Evolutionary conservation across 2,888 invertebrate genomes (phyloP), one percentile per base, ranked within the genome.

Genomic region (Orthonychiurus folsomi): DNA sequence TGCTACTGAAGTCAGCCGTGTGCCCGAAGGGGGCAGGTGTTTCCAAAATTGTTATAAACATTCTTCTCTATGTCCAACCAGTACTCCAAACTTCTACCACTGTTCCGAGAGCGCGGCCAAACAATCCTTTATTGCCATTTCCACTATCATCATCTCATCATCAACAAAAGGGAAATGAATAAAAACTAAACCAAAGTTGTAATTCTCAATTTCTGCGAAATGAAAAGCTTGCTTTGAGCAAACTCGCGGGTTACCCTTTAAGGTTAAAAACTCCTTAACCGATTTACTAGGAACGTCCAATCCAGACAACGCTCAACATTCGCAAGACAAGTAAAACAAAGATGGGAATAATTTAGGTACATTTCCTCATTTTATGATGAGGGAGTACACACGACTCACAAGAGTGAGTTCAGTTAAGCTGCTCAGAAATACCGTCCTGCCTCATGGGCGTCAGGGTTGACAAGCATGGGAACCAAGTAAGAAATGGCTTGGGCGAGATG

Each of bases 1-100:
- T n/a, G n/a, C n/a, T n/a, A n/a, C n/a, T n/a, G n/a, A n/a, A n/a
- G n/a, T n/a, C n/a, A n/a, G n/a, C n/a, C n/a, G n/a, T 52, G 5
- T 52, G 52, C 52, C 52, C 23, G n/a, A n/a, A 5, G 52, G 52
- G 52, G 52, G 52, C 52, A 52, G 52, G 52, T 52, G 52, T 52
- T 52, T n/a, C 20, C 23, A 52, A 52, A 52, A n/a, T 52, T n/a
- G 52, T 52, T 52, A 21, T 52, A 52, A 52, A 52, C 23, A 52
- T 52, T 20, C 20, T 52, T 52, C n/a, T 5, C 23, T 20, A 25
- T 58, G 53, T 59, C 53, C 15, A 50, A 56, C 53, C 58, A 18
- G 25, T 12, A 52, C 37, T 28, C 48, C 37, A 37, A 37, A 59
- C 59, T 47, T 48, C 59, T 24, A 59, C 50, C 50, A 24, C 47